A percentile compares a stretch with the other conserved stretches of the same genome.
phyloP scores from a whole-genome alignment of 37 sponge, comb jelly and placozoan genomes.

The Chondrosia reniformis region DNA sequence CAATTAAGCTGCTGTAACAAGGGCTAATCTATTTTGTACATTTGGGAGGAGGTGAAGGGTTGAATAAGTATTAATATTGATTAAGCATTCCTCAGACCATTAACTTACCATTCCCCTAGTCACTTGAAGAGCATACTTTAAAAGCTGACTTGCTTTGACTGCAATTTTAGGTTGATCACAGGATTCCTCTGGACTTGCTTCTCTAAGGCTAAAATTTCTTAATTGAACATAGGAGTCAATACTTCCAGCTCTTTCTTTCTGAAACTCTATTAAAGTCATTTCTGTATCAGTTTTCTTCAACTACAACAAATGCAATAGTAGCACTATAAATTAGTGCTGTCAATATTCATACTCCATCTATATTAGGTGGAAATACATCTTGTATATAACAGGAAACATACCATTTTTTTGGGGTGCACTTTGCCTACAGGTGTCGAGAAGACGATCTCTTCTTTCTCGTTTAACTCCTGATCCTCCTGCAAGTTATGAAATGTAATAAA shows the following conservation, averaged over 20 bases:
- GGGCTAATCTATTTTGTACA: no score
- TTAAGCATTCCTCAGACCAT: neutral
- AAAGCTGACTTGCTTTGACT: slow-evolving; percentile 5
- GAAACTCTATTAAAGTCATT: slow-evolving; percentile 13
- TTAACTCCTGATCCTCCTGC: no score
- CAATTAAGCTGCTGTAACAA: no score
- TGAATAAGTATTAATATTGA: no score
- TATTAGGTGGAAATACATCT: no score
- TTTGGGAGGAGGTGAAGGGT: no score
- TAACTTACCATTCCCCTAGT: slow-evolving; percentile 13
- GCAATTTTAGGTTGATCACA: slow-evolving; percentile 2
- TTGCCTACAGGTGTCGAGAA: no score
- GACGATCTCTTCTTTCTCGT: no score
- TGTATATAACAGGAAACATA: no score
- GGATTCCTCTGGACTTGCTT: neutral
- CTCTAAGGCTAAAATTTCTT: neutral
- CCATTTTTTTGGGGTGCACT: no score
- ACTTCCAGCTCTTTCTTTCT: slow-evolving; percentile 22
- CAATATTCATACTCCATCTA: neutral
- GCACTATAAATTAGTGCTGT: neutral
- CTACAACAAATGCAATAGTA: neutral
- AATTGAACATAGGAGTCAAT: slow-evolving; percentile 19
- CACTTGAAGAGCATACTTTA: slow-evolving; percentile 11
- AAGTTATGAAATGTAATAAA: no score
- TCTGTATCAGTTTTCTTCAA: neutral